A percentile compares a stretch with the other conserved stretches of the same genome.
Evolutionary conservation across 92 coral and sea anemone genomes (phyloP).

Genomic region (Phymanthus crucifer): DNA sequence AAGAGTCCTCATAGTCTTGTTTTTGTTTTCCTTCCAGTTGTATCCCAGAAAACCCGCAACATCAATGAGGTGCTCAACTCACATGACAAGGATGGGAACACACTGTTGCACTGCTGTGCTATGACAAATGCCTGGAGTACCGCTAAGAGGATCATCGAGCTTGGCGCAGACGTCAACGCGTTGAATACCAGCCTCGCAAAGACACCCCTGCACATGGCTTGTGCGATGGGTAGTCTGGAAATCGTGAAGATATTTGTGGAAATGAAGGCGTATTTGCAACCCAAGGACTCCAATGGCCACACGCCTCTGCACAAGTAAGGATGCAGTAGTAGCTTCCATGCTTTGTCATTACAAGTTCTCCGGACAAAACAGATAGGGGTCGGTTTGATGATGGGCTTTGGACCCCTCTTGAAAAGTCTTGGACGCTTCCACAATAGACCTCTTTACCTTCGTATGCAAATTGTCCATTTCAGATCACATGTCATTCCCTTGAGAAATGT

Average conservation of each 20-base stretch:
- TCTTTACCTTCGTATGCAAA: no score
- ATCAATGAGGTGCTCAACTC: conserved; percentile 5
- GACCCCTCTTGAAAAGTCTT: conserved; percentile 26
- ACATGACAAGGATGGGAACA: conserved; percentile 52
- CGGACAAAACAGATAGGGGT: conserved; percentile 59
- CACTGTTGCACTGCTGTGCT: conserved; percentile 59
- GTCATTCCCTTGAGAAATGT: no score
- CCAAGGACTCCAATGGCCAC: conserved; percentile 57
- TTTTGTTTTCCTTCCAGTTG: neutral
- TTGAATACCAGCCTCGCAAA: conserved; percentile 15
- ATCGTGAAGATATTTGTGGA: conserved; percentile 48
- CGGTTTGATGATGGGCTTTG: no score
- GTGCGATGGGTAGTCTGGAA: conserved; percentile 52
- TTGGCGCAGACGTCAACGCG: conserved; percentile 57
- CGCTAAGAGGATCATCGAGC: conserved; percentile 46
- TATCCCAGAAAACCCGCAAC: neutral
- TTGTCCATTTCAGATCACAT: no score
- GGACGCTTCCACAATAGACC: no score
- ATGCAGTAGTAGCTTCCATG: neutral
- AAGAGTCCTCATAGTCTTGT: no score
- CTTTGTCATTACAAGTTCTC: conserved; percentile 48
- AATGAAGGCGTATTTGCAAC: conserved; percentile 50
- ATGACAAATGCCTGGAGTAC: conserved; percentile 40
- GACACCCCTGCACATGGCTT: conserved; percentile 66
- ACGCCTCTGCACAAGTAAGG: conserved; percentile 70